Evolutionary conservation across 2,113 vertebrate genomes (phyloP).

Genomic region (Neogobius melanostomus): DNA sequence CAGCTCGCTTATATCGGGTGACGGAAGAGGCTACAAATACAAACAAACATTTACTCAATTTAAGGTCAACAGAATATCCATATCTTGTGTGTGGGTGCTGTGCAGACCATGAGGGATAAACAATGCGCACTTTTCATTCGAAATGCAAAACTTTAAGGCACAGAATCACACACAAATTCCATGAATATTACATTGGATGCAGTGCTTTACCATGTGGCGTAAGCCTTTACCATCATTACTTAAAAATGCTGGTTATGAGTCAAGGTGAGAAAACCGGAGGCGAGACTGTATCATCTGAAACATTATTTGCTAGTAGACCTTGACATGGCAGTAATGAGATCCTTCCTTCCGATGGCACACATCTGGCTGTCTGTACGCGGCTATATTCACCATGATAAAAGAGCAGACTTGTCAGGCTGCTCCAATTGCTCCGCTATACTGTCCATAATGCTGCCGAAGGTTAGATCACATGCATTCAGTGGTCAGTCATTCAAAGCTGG

Average conservation of each 20-base stretch:
- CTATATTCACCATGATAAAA: constrained; percentile 40
- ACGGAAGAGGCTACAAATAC: not conserved
- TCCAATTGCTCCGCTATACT: constrained; percentile 37
- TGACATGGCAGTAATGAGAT: constrained; percentile 38
- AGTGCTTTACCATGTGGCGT: not conserved
- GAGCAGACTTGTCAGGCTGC: constrained; percentile 40
- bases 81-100: too few relatives aligned
- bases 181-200: not conserved
- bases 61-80: too few relatives aligned
- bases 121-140: too few relatives aligned
- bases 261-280: constrained; percentile 20
- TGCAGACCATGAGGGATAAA: too few relatives aligned
- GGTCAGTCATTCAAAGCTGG: constrained; percentile 32
- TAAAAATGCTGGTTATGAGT: constrained; percentile 16
- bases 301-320: constrained; percentile 40
- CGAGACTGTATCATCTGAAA: constrained; percentile 4
- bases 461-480: constrained; percentile 31
- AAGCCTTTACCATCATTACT: not conserved
- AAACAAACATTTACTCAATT: not conserved
- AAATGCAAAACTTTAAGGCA: not conserved
- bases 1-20: not conserved
- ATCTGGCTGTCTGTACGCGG: constrained; percentile 21
- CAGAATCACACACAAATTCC: not conserved
- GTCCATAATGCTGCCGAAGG: constrained; percentile 40
- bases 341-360: constrained; percentile 23